Conservation (phyloP, 2,888 invertebrate species). For the Pteria penguin region DNA sequence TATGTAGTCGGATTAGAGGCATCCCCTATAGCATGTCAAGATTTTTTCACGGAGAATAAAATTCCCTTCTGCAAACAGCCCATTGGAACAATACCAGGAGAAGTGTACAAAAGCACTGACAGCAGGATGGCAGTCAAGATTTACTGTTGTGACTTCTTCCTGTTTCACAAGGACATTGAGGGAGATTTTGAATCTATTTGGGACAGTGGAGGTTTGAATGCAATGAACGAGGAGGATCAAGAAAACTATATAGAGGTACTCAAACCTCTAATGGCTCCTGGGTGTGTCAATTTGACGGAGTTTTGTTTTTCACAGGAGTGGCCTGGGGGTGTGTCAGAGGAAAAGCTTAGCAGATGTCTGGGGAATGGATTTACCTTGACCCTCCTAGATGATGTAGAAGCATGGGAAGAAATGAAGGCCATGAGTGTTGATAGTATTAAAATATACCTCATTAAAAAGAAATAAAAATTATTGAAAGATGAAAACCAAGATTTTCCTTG, state of each 20-base stretch:
- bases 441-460: not conserved
- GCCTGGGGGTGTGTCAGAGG: not conserved
- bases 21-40: not conserved
- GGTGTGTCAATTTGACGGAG: conserved; percentile 14
- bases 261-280: conserved; percentile 19
- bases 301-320: not conserved
- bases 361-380: not conserved
- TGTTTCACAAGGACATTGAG: conserved; percentile 17
- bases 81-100: not conserved
- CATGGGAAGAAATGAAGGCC: not conserved
- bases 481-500: too few relatives aligned
- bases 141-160: conserved; percentile 37
- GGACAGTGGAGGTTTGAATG: conserved; percentile 33
- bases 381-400: not conserved
- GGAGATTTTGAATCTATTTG: conserved; percentile 29
- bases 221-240: conserved; percentile 20
- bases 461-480: too few relatives aligned
- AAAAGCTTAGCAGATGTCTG: not conserved
- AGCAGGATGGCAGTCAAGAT: not conserved
- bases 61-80: not conserved
- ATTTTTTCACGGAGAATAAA: not conserved
- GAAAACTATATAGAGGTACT: conserved; percentile 18
- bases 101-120: not conserved
- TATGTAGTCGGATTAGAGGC: not conserved
- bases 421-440: not conserved